Evolutionary conservation across 1,140 invertebrate genomes (phyloP).

Genomic region (Aethina tumida): DNA sequence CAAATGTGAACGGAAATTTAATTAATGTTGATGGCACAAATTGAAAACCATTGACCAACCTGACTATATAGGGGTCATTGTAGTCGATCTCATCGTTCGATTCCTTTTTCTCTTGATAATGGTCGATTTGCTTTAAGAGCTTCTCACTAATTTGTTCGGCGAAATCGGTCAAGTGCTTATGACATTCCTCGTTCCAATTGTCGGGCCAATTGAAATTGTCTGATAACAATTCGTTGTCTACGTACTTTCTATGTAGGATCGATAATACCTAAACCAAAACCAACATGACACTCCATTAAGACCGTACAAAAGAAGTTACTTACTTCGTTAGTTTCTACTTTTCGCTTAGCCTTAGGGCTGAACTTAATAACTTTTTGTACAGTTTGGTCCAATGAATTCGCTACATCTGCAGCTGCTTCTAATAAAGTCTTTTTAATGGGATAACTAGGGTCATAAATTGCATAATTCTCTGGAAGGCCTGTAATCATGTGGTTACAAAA

Average conservation of each 20-base stretch:
- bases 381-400: slow-evolving; percentile 54
- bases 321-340: slow-evolving; percentile 42
- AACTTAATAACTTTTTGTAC: slow-evolving; percentile 42
- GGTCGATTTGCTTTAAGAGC: slow-evolving; percentile 63
- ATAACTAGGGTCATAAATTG: slow-evolving; percentile 6
- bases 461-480: slow-evolving; percentile 1
- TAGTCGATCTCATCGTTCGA: slow-evolving; percentile 37
- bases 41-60: too few species aligned
- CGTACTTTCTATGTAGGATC: slow-evolving; percentile 39
- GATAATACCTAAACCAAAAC: too few species aligned
- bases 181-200: slow-evolving; percentile 51
- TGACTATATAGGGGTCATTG: slow-evolving; percentile 47
- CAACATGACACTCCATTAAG: too few species aligned
- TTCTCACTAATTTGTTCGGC: slow-evolving; percentile 64
- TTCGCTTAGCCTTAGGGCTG: slow-evolving; percentile 37
- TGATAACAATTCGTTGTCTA: slow-evolving; percentile 13
- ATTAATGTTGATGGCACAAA: too few species aligned
- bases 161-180: slow-evolving; percentile 61
- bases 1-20: too few species aligned
- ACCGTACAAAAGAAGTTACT: too few species aligned
- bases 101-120: slow-evolving; percentile 40
- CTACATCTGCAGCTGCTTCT: slow-evolving; percentile 55
- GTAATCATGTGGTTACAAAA: not conserved
- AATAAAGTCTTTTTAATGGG: slow-evolving; percentile 37
- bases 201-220: slow-evolving; percentile 42